Conservation (phyloP, 2,888 invertebrate genomes). For the Microplitis manilae region DNA sequence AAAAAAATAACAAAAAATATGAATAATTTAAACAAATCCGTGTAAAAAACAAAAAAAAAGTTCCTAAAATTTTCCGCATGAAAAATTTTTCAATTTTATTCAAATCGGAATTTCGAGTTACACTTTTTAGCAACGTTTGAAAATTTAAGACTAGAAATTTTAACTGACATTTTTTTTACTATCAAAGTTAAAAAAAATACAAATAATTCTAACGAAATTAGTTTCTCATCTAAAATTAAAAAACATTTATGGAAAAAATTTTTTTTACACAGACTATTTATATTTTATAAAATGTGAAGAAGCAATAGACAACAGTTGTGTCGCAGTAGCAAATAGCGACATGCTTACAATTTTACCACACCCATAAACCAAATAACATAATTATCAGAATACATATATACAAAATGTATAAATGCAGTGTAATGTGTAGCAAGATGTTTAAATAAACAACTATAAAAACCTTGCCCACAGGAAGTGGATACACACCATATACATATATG, state of each 20-base stretch:
- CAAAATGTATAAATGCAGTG: constrained; percentile 10
- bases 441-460: constrained; percentile 56
- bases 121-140: too few relatives aligned
- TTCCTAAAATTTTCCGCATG: too few relatives aligned
- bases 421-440: constrained; percentile 25
- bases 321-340: not conserved
- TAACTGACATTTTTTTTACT: too few relatives aligned
- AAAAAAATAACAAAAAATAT: not conserved
- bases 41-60: too few relatives aligned
- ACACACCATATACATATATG: constrained; percentile 54
- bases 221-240: too few relatives aligned
- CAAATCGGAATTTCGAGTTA: too few relatives aligned
- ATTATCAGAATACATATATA: constrained; percentile 7
- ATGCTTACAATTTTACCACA: constrained; percentile 17
- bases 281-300: not conserved
- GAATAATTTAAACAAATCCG: not conserved
- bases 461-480: constrained; percentile 57
- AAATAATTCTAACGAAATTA: too few relatives aligned
- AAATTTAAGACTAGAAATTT: too few relatives aligned
- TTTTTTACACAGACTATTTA: not conserved
- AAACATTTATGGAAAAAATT: too few relatives aligned
- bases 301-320: not conserved
- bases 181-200: too few relatives aligned
- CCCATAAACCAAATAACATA: not conserved
- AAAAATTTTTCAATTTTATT: too few relatives aligned